Evolutionary conservation across 1,140 invertebrate genomes (phyloP).

Genomic region (Cydia fagiglandana): DNA sequence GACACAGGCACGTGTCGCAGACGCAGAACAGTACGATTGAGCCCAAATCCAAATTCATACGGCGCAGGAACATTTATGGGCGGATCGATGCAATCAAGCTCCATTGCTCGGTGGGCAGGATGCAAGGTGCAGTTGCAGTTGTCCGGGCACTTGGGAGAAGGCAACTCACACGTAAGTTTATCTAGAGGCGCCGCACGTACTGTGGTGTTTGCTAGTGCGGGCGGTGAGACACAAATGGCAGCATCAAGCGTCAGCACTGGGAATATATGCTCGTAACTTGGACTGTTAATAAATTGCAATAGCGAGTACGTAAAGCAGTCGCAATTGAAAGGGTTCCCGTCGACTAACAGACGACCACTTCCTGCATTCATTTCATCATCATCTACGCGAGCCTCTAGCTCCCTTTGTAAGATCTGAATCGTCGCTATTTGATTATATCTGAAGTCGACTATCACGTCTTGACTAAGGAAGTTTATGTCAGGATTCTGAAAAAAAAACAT

Average conservation of each 20-base stretch:
- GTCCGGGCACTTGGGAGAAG: neutral
- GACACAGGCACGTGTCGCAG: neutral
- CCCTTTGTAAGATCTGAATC: neutral
- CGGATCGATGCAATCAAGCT: neutral
- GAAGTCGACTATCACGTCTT: constrained; percentile 1
- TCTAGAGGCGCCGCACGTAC: neutral
- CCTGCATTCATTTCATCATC: neutral
- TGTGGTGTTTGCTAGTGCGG: neutral
- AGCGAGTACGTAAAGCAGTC: constrained; percentile 10
- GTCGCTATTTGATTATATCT: constrained; percentile 4
- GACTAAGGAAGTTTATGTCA: constrained; percentile 19
- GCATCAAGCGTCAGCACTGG: neutral
- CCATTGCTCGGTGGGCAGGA: neutral
- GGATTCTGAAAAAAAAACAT: constrained; percentile 5
- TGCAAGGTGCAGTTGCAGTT: constrained; percentile 7
- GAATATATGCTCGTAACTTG: neutral
- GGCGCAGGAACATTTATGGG: neutral
- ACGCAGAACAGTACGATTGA: constrained; percentile 4
- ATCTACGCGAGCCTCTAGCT: neutral
- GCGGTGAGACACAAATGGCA: constrained; percentile 1
- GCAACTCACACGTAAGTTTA: neutral
- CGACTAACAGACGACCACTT: neutral
- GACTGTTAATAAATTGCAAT: neutral
- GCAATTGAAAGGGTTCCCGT: neutral
- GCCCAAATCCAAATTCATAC: neutral